Conservation (phyloP, 2,113 vertebrate genomes). For the Epinephelus lanceolatus region DNA sequence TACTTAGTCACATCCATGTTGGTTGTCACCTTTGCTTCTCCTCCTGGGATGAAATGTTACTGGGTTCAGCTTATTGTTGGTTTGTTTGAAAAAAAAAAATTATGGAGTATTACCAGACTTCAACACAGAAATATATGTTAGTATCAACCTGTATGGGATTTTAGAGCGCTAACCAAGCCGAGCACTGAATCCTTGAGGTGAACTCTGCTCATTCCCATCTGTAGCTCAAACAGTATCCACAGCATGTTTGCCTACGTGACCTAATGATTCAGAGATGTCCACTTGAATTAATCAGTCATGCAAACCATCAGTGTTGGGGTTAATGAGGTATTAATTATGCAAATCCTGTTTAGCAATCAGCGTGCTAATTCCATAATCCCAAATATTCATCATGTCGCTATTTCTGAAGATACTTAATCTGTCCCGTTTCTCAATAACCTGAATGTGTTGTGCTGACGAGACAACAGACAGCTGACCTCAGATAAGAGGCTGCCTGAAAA, state of each 20-base stretch:
- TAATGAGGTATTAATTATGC: slow-evolving; percentile 72
- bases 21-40: too few relatives aligned
- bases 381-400: slow-evolving; percentile 39
- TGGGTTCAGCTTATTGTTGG: too few relatives aligned
- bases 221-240: slow-evolving; percentile 4
- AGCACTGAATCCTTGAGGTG: background rate
- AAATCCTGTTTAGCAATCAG: slow-evolving; percentile 65
- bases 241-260: slow-evolving; percentile 23
- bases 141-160: background rate
- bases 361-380: slow-evolving; percentile 60
- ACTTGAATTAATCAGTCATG: slow-evolving; percentile 63
- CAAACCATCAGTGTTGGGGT: slow-evolving; percentile 61
- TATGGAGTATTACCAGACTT: too few relatives aligned
- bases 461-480: slow-evolving; percentile 36
- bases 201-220: background rate
- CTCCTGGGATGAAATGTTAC: too few relatives aligned
- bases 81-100: too few relatives aligned
- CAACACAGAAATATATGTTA: background rate
- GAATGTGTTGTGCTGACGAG: background rate
- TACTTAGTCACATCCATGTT: too few relatives aligned
- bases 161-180: background rate
- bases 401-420: slow-evolving; percentile 55
- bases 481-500: slow-evolving; percentile 5
- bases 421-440: slow-evolving; percentile 35
- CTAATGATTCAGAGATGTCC: slow-evolving; percentile 52